Base-by-base conservation (phyloP, 2,888 invertebrate genomes). In the Agrotis segetum region DNA sequence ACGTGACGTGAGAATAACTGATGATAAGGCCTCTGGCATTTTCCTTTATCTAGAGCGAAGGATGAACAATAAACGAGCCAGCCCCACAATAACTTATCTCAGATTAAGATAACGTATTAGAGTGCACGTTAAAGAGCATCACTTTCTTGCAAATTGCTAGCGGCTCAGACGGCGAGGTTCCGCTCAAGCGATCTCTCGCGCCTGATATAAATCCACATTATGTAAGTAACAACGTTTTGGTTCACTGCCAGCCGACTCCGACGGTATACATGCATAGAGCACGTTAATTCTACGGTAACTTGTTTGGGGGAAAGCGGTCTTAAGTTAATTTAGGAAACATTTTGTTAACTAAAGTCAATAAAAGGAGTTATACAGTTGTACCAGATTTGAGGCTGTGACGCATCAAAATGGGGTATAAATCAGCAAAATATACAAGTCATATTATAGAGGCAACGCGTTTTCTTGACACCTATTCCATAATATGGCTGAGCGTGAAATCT, bases 171-270 rank as follows among this genome's bases (percentile, higher is more conserved):
- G 88, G 72, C 62, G 77, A 74, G 80, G 83, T 77, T 80, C 77
- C 80, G 67, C 74, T 74, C 75, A 65, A 80, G 72, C 85, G 79
- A 88, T 87, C 87, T 89, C 89, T 89, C 88, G 88, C 89, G 88
- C 86, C 87, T 90, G 88, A 87, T 92, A 93, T 95, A 95, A 94
- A 94, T 94, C 93, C 92, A 90, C 89, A 94, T 94, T 94, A 94
- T 92, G 90, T 93, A 91, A 91, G 92, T 92, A 90, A 94, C 94
- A 94, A 88, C 92, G 91, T 92, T 93, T 95, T 96, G 96, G 95
- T 94, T 91, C 93, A 89, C 85, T 95, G 95, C 95, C 95, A 96
- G 92, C 92, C 91, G 92, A 90, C 91, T 85, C 71, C 79, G 83
- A 74, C 79, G 69, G 17, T 82, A 69, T 81, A 52, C 46, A 83